Percentiles rank a stretch among this genome's conserved stretches.
phyloP scores from a whole-genome alignment of 1,140 invertebrate species.

The Alviniconcha marisindica region DNA sequence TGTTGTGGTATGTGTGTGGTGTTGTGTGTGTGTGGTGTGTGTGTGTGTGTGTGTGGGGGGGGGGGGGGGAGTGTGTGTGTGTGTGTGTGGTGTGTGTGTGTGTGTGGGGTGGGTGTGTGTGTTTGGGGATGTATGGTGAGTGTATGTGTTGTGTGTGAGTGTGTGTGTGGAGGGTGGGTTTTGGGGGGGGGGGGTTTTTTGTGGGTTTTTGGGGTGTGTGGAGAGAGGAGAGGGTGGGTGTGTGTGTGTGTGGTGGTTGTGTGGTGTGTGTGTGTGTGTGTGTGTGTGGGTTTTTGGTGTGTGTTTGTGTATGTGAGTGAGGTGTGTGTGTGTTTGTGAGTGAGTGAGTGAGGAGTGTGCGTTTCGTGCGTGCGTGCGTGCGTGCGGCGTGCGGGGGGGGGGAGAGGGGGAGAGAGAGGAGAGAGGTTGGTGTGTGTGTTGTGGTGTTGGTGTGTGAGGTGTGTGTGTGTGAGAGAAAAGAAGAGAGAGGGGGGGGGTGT shows the following conservation, averaged over 20 bases:
- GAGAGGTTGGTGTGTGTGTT: background rate
- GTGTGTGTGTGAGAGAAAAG: background rate
- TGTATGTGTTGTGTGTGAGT: background rate
- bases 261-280: background rate
- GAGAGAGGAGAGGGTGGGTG: no score
- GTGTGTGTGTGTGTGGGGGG: background rate
- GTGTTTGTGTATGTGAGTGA: background rate
- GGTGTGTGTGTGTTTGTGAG: background rate
- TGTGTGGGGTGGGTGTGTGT: background rate
- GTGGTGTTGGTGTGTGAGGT: background rate
- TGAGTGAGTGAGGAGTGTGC: background rate
- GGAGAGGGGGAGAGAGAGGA: no score
- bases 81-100: background rate
- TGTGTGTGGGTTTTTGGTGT: no score
- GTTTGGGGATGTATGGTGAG: background rate
- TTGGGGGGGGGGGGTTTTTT: no score
- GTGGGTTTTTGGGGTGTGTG: no score
- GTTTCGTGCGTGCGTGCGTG: background rate
- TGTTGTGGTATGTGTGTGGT: background rate
- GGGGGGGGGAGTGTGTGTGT: background rate
- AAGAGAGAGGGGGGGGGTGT: no score
- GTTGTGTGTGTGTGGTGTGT: background rate
- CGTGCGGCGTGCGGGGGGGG: background rate
- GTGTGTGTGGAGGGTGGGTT: no score
- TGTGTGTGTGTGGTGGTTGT: background rate